Percentiles rank a stretch among this genome's conserved stretches.
These are phyloP conservation scores for Apis florea DNA, from an alignment of 1,140 invertebrate genomes.

Conservation along the genomic window DNA sequence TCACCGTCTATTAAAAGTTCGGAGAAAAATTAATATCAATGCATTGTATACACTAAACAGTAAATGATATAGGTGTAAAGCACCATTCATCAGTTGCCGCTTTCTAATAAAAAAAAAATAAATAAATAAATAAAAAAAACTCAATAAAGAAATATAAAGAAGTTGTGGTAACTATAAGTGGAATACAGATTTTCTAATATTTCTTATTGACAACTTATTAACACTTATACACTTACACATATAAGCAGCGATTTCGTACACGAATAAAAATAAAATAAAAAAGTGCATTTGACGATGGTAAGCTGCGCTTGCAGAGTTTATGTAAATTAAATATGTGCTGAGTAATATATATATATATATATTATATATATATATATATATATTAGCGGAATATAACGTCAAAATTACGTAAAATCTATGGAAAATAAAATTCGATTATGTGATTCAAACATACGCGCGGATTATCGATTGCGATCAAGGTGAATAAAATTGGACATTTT, in stretches of 20 bases:
- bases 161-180: constrained; percentile 48
- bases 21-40: constrained; percentile 32
- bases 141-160: constrained; percentile 28
- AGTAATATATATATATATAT: constrained; percentile 38
- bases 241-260: constrained; percentile 65
- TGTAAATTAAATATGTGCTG: constrained; percentile 63
- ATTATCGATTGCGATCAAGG: constrained; percentile 28
- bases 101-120: constrained; percentile 40
- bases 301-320: constrained; percentile 68
- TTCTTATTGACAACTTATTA: constrained; percentile 61
- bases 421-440: constrained; percentile 33
- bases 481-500: constrained; percentile 44
- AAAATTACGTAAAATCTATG: constrained; percentile 42
- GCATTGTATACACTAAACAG: constrained; percentile 49
- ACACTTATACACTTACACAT: constrained; percentile 60
- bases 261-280: constrained; percentile 52
- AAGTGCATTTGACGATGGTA: constrained; percentile 66
- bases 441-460: constrained; percentile 38
- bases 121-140: constrained; percentile 19
- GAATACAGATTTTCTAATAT: constrained; percentile 62
- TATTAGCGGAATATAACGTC: constrained; percentile 57
- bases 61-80: constrained; percentile 51
- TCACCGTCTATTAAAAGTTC: constrained; percentile 13
- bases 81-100: constrained; percentile 50
- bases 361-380: background rate